Evolutionary conservation across 2,888 invertebrate species (phyloP), one percentile per base, ranked within the genome.

Genomic region (Pocota personata): DNA sequence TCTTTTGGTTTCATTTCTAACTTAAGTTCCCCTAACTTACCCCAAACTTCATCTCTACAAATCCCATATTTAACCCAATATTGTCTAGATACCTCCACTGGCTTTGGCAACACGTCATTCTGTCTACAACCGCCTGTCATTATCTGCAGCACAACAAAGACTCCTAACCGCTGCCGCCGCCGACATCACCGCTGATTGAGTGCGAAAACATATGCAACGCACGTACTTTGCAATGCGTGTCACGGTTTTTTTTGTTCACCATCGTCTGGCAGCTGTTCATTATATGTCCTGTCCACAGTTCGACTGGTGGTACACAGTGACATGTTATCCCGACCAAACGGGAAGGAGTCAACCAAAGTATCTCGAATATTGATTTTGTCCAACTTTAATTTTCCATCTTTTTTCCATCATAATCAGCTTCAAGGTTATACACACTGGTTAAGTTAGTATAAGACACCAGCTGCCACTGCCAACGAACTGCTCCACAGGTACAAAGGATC

Each of bases 131-230:
- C 37, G 75, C 57, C 40, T 32, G 43, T 73, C 58, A 79, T 50
- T 66, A 50, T 48, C 66, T 30, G n/a, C 46, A 62, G 60, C 43
- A 73, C 19, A 60, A 82, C 75, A 75, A 69, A 82, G 75, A 24
- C 43, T 52, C 19, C 46, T 8, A 73, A 35, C 62, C 10, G 8
- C n/a, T n/a, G n/a, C n/a, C n/a, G n/a, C 43, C 30, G 19, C 10
- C n/a, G n/a, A n/a, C n/a, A n/a, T n/a, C n/a, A n/a, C 21, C 30
- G 14, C 7, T 43, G 43, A 50, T 16, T 79, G 58, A 60, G 79
- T 80, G 75, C 66, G 71, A 79, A 84, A 84, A 84, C 84, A 80
- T 76, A 86, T 80, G 84, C 84, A 86, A 71, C 71, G 52, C 84
- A 86, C 84, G 84, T 86, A 80, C 76, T 75, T 75, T 19, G 64